Base-by-base conservation (phyloP, 2,113 vertebrate genomes). In the Passer domesticus region DNA sequence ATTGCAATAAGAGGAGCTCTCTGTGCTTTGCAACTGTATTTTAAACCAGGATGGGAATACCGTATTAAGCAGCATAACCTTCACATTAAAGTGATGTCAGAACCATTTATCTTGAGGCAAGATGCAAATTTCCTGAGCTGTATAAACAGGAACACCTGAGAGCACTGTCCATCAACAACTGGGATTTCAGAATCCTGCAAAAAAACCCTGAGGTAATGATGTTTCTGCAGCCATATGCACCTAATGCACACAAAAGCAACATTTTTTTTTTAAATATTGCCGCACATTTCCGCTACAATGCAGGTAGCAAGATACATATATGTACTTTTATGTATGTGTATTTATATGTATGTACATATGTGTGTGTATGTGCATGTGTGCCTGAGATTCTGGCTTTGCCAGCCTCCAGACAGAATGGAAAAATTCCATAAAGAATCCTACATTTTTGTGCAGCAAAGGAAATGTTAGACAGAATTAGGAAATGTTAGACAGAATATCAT, bases 361-460 rank as follows among this genome's bases (percentile, higher is more conserved):
- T 2, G 0, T 2, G 0, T 37, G 9, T 31, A 13, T 1, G 0
- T 18, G 43, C 39, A 15, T 1, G 4, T 30, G 21, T 2, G 1
- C 10, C 19, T 28, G 18, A 82, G 49, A 68, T 35, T 41, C 74
- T 60, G 58, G 2, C 43, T 82, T 56, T 75, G 47, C 59, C 73
- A 35, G 47, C 56, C 33, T 74, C 10, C 66, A 55, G 39, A 22
- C 0, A 84, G 64, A 43, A 86, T 20, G 33, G 33, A 63, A 84
- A 64, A 84, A 27, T 8, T 41, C 39, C 50, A 9, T 60, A 58
- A 87, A 52, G 31, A 63, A 44, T n/a, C 53, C 44, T 56, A 22
- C 7, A 2, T 1, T 2, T 6, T 33, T 0, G 0, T 23, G 37
- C 49, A 52, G 37, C 1, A 7, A 53, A 83, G 56, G 30, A 9